Base-by-base conservation (phyloP, 2,888 invertebrate genomes). In the Spodoptera exigua region DNA sequence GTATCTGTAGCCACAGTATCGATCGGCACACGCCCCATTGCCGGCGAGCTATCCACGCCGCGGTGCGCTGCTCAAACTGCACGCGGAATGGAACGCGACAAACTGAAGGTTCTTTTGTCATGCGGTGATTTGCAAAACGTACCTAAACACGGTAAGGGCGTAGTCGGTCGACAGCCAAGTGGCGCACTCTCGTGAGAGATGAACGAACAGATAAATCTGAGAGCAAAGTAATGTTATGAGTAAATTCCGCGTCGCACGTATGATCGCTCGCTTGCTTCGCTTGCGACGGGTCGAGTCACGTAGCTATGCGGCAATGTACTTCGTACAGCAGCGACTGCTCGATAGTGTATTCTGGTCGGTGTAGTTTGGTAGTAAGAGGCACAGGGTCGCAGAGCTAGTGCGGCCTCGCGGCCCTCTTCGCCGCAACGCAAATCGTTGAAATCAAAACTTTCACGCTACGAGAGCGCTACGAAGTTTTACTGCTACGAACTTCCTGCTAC, bases 401-500 rank as follows among this genome's bases (percentile, higher is more conserved):
- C 90, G 91, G 90, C 89, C 90, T 91, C 89, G 86, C 89, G 89
- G 91, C 89, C 91, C 89, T 91, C 87, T 89, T 88, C 86, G 85
- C 92, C 91, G 88, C 92, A 93, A 92, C 91, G 89, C 93, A 93
- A 93, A 93, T 94, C 93, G 93, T 94, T 92, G 94, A 93, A 94
- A 93, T 94, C 93, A 94, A 93, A 93, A 94, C 93, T 94, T 94
- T 94, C 94, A 92, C 94, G 93, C 93, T 93, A 92, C 93, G 92
- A 88, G 89, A 90, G 89, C 92, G 93, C 93, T 94, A 94, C 94
- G 92, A 93, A 93, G 93, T 94, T 94, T 93, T 92, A 92, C 91
- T 87, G 93, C 93, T 94, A 94, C 94, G 89, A 93, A 93, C 93
- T 94, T 94, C 93, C 94, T 93, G 93, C 93, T 93, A 94, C 94